phyloP scores from a whole-genome alignment of 2,888 invertebrate species.

The Lacanobia wlatinum region DNA sequence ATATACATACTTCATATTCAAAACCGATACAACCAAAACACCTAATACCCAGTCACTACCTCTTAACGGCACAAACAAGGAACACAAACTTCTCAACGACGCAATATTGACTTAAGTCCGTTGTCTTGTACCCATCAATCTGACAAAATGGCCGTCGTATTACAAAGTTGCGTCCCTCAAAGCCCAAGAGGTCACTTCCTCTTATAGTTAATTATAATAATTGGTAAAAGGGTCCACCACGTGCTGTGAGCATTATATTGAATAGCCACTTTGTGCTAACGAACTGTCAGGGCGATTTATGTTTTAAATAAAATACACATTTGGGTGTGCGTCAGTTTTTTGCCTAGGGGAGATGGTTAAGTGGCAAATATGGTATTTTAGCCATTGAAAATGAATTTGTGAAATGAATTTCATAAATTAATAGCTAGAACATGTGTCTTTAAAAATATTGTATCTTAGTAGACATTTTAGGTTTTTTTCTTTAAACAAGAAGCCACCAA shows the following conservation, averaged over 20 bases:
- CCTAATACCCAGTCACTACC: slow-evolving; percentile 5
- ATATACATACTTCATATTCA: background rate
- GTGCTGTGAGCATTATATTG: slow-evolving; percentile 67
- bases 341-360: background rate
- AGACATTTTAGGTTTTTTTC: too few species aligned
- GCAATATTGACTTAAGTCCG: slow-evolving; percentile 84
- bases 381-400: background rate
- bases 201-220: slow-evolving; percentile 90
- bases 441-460: too few species aligned
- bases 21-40: slow-evolving; percentile 15
- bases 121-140: slow-evolving; percentile 89
- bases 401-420: background rate
- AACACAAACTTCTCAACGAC: slow-evolving; percentile 79
- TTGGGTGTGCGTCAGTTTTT: slow-evolving; percentile 26
- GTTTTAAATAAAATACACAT: slow-evolving; percentile 52
- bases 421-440: too few species aligned
- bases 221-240: slow-evolving; percentile 83
- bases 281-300: slow-evolving; percentile 59
- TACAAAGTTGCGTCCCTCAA: slow-evolving; percentile 83
- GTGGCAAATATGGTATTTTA: background rate
- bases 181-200: slow-evolving; percentile 89
- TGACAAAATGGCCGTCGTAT: slow-evolving; percentile 84
- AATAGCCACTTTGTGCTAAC: slow-evolving; percentile 76
- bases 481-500: too few species aligned
- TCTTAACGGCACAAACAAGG: slow-evolving; percentile 24